A percentile compares a stretch with the other conserved stretches of the same genome.
Conservation (phyloP, 2,797 vertebrate genomes). For the Lutra lutra region DNA sequence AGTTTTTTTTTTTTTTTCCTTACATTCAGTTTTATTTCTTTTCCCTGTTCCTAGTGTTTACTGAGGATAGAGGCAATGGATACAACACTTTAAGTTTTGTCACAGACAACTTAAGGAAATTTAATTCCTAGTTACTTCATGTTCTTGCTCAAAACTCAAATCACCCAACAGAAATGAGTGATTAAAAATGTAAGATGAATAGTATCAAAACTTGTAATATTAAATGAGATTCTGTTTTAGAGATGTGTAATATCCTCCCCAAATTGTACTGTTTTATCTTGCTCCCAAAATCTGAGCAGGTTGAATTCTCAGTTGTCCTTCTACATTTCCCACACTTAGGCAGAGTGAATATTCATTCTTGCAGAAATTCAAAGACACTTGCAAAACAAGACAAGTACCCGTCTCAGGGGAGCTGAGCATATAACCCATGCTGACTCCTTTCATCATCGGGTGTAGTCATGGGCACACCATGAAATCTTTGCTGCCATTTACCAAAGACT, state of each 20-base stretch:
- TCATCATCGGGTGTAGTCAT: neutral
- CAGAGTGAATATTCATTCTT: neutral
- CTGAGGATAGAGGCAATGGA: neutral
- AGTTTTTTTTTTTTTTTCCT: neutral
- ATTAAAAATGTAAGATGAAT: neutral
- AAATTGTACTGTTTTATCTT: neutral
- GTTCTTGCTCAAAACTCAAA: conserved; percentile 17
- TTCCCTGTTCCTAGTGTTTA: neutral
- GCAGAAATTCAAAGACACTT: neutral
- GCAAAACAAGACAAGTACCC: neutral
- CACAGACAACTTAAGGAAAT: neutral
- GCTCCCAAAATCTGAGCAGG: neutral
- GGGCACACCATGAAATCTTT: neutral
- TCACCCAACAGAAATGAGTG: neutral
- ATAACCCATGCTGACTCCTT: neutral
- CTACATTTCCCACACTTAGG: neutral
- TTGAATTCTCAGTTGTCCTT: neutral
- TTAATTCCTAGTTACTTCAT: neutral
- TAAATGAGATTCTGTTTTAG: neutral
- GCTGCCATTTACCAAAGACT: neutral
- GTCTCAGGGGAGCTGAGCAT: neutral
- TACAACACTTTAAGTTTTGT: neutral
- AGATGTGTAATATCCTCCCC: neutral
- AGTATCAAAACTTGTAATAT: neutral
- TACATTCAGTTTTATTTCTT: neutral